Conservation (phyloP, 53 echinoderm and acorn worm genomes). For the Patiria pectinifera region DNA sequence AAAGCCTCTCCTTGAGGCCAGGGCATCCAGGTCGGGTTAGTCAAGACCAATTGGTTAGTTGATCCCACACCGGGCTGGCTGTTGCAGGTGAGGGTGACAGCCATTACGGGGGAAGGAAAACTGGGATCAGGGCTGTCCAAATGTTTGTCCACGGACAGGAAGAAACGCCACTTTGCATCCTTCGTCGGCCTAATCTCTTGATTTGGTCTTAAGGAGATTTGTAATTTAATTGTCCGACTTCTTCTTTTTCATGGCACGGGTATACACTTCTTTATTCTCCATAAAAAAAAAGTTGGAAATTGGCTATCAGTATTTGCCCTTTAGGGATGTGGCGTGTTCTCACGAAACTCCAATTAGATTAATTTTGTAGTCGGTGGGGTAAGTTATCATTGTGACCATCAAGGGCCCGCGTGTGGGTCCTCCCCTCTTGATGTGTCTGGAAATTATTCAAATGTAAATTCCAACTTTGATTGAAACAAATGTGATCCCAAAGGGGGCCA, state of each 20-base stretch:
- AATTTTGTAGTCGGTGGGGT: not conserved
- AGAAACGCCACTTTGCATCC: slow-evolving; percentile 50
- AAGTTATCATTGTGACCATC: slow-evolving; percentile 37
- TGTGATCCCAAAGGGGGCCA: not conserved
- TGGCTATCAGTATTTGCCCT: slow-evolving; percentile 56
- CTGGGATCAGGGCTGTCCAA: slow-evolving; percentile 48
- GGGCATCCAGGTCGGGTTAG: slow-evolving; percentile 14
- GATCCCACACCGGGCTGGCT: slow-evolving; percentile 40
- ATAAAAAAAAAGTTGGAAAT: slow-evolving; percentile 27
- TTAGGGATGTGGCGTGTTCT: slow-evolving; percentile 40
- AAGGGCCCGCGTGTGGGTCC: not conserved
- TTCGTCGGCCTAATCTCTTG: slow-evolving; percentile 44
- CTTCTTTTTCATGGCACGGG: not conserved
- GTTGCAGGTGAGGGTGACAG: slow-evolving; percentile 58
- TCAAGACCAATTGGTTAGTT: slow-evolving; percentile 52
- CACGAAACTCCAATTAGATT: slow-evolving; percentile 51
- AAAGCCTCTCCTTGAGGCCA: slow-evolving; percentile 19
- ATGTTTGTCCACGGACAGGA: slow-evolving; percentile 50
- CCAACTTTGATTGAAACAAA: not conserved
- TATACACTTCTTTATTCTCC: not conserved
- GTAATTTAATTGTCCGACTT: slow-evolving; percentile 59
- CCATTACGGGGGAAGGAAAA: slow-evolving; percentile 24
- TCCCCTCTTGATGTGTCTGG: slow-evolving; percentile 35
- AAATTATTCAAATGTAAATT: slow-evolving; percentile 28
- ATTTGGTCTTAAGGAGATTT: slow-evolving; percentile 46